A percentile compares a stretch with the other conserved stretches of the same genome.
Conservation (phyloP, 2,888 invertebrate species). For the Drosophila setosimentum region DNA sequence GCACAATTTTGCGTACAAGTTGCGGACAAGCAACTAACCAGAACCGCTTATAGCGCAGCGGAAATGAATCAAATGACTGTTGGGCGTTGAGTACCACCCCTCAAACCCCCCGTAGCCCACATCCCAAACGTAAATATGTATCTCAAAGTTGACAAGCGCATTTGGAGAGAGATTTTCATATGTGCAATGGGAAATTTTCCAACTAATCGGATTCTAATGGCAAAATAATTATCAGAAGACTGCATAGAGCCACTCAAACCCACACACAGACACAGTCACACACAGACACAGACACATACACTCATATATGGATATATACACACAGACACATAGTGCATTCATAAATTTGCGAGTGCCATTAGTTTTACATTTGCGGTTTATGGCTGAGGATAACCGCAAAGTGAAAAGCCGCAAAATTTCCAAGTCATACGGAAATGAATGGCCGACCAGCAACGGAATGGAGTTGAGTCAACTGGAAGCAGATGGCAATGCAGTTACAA, state of each 20-base stretch:
- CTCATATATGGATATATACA: background rate
- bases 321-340: slow-evolving; percentile 54
- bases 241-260: slow-evolving; percentile 60
- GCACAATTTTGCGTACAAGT: slow-evolving; percentile 60
- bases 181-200: slow-evolving; percentile 72
- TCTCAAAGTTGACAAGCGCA: slow-evolving; percentile 51
- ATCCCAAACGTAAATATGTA: slow-evolving; percentile 42
- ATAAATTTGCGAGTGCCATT: slow-evolving; percentile 83
- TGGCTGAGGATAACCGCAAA: slow-evolving; percentile 80
- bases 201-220: slow-evolving; percentile 85
- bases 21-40: slow-evolving; percentile 55
- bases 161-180: slow-evolving; percentile 11
- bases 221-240: slow-evolving; percentile 84
- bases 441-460: slow-evolving; percentile 64
- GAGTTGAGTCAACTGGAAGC: slow-evolving; percentile 54
- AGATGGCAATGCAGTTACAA: slow-evolving; percentile 53
- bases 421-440: slow-evolving; percentile 82
- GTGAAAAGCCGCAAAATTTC: slow-evolving; percentile 81
- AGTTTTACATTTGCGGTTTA: slow-evolving; percentile 84
- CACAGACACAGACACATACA: slow-evolving; percentile 12
- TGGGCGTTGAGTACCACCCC: slow-evolving; percentile 15
- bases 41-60: slow-evolving; percentile 52
- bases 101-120: background rate
- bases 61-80: slow-evolving; percentile 72
- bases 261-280: slow-evolving; percentile 28